Evolutionary conservation across 2,888 invertebrate species (phyloP).

Genomic region (Heliconius cydno): DNA sequence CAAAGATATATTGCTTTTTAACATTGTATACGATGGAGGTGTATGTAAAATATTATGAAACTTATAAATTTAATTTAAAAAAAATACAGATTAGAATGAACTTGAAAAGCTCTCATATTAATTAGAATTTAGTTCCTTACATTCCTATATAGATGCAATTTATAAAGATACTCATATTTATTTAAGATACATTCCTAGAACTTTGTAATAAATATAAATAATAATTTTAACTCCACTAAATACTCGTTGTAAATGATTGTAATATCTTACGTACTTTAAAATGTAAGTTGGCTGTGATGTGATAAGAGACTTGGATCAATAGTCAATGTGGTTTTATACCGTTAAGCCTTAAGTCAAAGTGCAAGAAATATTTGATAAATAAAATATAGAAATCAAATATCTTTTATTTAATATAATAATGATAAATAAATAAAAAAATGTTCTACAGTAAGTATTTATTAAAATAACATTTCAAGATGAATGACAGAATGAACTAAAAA

Average conservation of each 20-base stretch:
- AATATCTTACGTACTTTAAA: conserved; percentile 24
- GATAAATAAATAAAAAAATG: conserved; percentile 42
- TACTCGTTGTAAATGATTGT: conserved; percentile 10
- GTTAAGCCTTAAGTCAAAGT: conserved; percentile 55
- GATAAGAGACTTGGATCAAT: conserved; percentile 56
- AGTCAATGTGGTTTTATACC: conserved; percentile 61
- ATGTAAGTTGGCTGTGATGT: conserved; percentile 70
- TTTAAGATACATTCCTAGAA: conserved; percentile 31
- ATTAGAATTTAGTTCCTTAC: conserved; percentile 12
- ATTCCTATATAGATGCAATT: conserved; percentile 36
- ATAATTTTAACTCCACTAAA: neutral
- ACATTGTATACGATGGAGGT: neutral
- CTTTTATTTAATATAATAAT: conserved; percentile 28
- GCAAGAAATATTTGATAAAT: conserved; percentile 56
- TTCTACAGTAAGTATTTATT: conserved; percentile 58
- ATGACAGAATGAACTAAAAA: conserved; percentile 30
- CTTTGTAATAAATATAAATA: neutral
- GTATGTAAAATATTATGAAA: neutral
- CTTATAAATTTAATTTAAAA: neutral
- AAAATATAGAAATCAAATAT: conserved; percentile 44
- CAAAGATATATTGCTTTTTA: neutral
- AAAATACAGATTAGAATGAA: neutral
- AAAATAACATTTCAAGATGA: conserved; percentile 56
- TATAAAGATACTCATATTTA: conserved; percentile 23
- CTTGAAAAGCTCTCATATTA: neutral